Base-by-base conservation (phyloP, 2,888 invertebrate species). In the Drosophila kanekoi region DNA sequence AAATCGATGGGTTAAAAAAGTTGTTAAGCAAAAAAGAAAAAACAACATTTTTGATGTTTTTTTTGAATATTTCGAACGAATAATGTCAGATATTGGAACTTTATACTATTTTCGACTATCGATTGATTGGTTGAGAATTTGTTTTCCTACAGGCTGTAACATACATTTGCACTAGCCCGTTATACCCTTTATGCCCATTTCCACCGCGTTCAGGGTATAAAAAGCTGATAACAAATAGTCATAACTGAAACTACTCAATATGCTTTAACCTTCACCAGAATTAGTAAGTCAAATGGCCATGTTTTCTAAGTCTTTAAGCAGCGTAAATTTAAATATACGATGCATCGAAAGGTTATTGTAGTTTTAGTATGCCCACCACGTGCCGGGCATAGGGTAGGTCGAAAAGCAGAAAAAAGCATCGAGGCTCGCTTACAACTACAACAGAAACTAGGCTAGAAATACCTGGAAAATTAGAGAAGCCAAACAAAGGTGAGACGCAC, bases 381-480 rank as follows among this genome's bases (percentile, higher is more conserved):
- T 77, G 77, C 61, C 53, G 45, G 40, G 79, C 75, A 79, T 79
- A 48, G 43, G 37, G 43, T 38, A 52, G 47, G 53, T 57, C 62
- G 41, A 65, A 68, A n/a, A 32, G 32, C 40, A 43, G 13, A 44
- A 38, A 28, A 52, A 47, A n/a, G n/a, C 47, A 13, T 20, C 48
- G 10, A 38, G 32, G 18, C 75, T 79, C 79, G 79, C 69, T 77
- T 69, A 60, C 75, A 77, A 79, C 65, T 74, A 74, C 37, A 65
- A 62, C 32, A 28, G 28, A 28, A 47, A 23, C 28, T 49, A 51
- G 35, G 13, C 51, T 35, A 18, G 51, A 13, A 35, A 51, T 44
- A 32, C 48, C 37, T 58, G 49, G 52, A 59, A 57, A 62, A 72
- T 53, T 67, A 67, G 57, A 63, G 49, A 78, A 60, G 53, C 44